Conservation (phyloP, 2,797 vertebrate genomes). For the Acipenser ruthenus region DNA sequence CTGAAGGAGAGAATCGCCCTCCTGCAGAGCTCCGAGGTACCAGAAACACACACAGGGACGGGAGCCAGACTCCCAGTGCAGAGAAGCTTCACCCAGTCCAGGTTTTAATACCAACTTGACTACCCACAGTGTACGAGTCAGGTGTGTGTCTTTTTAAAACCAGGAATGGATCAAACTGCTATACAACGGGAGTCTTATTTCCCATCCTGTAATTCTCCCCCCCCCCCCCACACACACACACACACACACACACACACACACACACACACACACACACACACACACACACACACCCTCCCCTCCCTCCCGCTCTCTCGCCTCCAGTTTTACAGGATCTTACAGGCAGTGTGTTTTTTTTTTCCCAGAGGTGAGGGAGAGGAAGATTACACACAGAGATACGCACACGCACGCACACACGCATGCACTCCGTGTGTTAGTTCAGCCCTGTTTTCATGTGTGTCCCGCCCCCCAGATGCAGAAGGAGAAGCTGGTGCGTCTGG, state of each 20-base stretch:
- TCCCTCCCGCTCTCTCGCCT: too few species aligned
- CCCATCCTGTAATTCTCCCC: too few species aligned
- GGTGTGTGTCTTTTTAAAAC: not conserved
- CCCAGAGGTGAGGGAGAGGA: too few species aligned
- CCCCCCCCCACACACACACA: not conserved
- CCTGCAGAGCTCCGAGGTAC: conserved; percentile 67
- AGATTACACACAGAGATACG: not conserved
- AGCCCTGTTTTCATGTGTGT: conserved; percentile 2
- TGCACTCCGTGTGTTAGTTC: not conserved
- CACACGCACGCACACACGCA: not conserved
- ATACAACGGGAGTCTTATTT: too few species aligned
- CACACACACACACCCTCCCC: not conserved
- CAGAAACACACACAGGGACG: too few species aligned
- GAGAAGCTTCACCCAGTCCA: too few species aligned
- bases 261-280: not conserved
- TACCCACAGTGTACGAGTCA: not conserved
- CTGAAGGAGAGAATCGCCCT: conserved; percentile 64
- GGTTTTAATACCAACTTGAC: not conserved
- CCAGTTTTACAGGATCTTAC: too few species aligned
- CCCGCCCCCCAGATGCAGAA: conserved; percentile 56
- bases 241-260: not conserved
- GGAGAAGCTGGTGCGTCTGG: conserved; percentile 67
- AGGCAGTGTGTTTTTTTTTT: too few species aligned
- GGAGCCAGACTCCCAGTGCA: too few species aligned
- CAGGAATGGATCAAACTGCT: too few species aligned